phyloP scores from a whole-genome alignment of 2,113 vertebrate species.

The Camelus bactrianus region DNA sequence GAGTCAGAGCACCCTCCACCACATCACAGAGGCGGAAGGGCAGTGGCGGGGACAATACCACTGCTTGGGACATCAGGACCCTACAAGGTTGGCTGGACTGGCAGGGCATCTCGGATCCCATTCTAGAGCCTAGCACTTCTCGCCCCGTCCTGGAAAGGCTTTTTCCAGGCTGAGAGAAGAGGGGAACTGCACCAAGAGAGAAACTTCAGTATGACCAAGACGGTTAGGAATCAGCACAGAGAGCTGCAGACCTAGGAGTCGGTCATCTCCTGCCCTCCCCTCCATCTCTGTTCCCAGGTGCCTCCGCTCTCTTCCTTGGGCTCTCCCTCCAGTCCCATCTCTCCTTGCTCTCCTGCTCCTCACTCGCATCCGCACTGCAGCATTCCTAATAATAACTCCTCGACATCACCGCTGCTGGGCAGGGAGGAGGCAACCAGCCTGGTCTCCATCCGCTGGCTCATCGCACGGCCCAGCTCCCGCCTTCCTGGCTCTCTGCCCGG shows the following conservation, averaged over 20 bases:
- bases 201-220: not conserved
- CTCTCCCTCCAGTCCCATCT: not conserved
- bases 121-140: not conserved
- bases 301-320: not conserved
- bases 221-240: not conserved
- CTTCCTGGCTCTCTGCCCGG: not conserved
- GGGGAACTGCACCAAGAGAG: not conserved
- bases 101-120: not conserved
- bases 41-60: not conserved
- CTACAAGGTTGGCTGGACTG: not conserved
- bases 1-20: accelerated
- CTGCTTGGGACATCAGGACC: not conserved
- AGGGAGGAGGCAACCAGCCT: not conserved
- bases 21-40: not conserved
- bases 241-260: not conserved
- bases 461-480: not conserved
- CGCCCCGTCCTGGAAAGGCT: not conserved
- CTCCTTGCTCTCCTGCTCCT: slow-evolving; percentile 40
- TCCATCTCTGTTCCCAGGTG: not conserved
- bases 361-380: slow-evolving; percentile 87
- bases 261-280: not conserved
- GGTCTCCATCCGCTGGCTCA: not conserved
- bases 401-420: slow-evolving; percentile 43
- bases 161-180: slow-evolving; percentile 9
- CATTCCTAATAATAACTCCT: slow-evolving; percentile 88